Evolutionary conservation across 2,888 invertebrate genomes (phyloP).

Genomic region (Adela reaumurella): DNA sequence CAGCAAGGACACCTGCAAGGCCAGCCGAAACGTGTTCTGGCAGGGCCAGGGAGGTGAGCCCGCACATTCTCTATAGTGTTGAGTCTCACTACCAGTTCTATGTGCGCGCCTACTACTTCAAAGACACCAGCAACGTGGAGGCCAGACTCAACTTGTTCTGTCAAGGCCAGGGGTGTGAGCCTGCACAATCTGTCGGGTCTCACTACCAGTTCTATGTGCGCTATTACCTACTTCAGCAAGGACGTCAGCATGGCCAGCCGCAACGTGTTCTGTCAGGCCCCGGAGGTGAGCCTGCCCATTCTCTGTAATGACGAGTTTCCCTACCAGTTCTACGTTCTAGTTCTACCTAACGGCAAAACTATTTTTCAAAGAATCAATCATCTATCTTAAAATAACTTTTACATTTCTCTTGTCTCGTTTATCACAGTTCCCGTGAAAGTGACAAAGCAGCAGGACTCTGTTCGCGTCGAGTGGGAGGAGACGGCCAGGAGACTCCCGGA

Average conservation of each 20-base stretch:
- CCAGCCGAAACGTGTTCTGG: constrained; percentile 65
- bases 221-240: too few species aligned
- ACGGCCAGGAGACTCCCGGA: constrained; percentile 25
- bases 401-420: too few species aligned
- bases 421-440: constrained; percentile 33
- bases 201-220: background rate
- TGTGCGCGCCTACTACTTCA: constrained; percentile 62
- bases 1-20: constrained; percentile 52
- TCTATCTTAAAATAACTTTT: too few species aligned
- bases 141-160: constrained; percentile 66
- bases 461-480: constrained; percentile 33
- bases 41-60: constrained; percentile 60
- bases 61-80: background rate
- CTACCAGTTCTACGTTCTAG: too few species aligned
- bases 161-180: constrained; percentile 60
- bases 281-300: too few species aligned
- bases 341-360: too few species aligned
- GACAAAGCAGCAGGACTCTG: constrained; percentile 18
- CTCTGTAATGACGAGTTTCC: too few species aligned
- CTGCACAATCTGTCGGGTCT: background rate
- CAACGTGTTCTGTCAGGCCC: too few species aligned
- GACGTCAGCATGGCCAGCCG: too few species aligned
- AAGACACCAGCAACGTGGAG: constrained; percentile 58
- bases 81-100: constrained; percentile 55
- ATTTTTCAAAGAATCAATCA: too few species aligned